Evolutionary conservation across 1,140 invertebrate species (phyloP).

Genomic region (Zaprionus capensis): DNA sequence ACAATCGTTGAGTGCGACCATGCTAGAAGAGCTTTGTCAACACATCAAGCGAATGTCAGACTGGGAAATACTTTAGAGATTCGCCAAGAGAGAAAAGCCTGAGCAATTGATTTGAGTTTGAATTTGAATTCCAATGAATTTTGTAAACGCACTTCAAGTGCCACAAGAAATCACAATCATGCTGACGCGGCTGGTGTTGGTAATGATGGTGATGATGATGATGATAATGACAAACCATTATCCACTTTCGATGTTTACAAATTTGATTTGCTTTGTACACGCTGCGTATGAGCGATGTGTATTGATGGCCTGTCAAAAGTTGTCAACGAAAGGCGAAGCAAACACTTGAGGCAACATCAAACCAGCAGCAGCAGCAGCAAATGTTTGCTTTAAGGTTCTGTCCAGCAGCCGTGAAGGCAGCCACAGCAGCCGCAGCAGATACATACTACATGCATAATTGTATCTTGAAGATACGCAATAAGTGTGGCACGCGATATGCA

Average conservation of each 20-base stretch:
- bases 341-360: constrained; percentile 46
- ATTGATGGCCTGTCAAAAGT: constrained; percentile 70
- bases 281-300: constrained; percentile 48
- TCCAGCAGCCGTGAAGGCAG: constrained; percentile 42
- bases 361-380: neutral
- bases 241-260: constrained; percentile 39
- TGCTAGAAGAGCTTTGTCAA: constrained; percentile 48
- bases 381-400: constrained; percentile 20
- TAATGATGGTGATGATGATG: constrained; percentile 6
- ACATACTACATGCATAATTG: constrained; percentile 37
- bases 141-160: constrained; percentile 7
- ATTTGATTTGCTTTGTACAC: constrained; percentile 15
- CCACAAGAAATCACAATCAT: constrained; percentile 1
- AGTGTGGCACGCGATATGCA: constrained; percentile 65
- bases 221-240: constrained; percentile 22
- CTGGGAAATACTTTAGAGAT: constrained; percentile 8
- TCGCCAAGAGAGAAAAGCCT: neutral
- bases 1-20: neutral
- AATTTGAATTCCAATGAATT: constrained; percentile 18
- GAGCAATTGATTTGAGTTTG: constrained; percentile 7
- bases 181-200: neutral
- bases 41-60: constrained; percentile 27
- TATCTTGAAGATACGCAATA: constrained; percentile 57
- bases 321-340: constrained; percentile 47
- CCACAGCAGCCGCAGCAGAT: constrained; percentile 3